Conservation (phyloP, 2,888 invertebrate genomes). For the Eupithecia pulchellata region DNA sequence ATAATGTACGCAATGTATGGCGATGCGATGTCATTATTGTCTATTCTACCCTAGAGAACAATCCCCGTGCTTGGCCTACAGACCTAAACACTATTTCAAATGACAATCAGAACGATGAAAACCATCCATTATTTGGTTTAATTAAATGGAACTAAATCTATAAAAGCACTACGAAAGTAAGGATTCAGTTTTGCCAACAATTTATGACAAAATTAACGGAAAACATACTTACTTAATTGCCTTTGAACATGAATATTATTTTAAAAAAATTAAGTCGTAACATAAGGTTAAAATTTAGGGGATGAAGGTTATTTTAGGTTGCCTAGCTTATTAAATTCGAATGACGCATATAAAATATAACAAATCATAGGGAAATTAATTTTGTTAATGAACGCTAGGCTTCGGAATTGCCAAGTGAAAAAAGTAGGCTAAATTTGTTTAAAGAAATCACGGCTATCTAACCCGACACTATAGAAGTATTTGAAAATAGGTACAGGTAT, state of each 20-base stretch:
- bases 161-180: slow-evolving; percentile 43
- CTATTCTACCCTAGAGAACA: no score
- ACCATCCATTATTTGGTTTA: slow-evolving; percentile 72
- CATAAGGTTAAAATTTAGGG: neutral
- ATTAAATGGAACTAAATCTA: slow-evolving; percentile 53
- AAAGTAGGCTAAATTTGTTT: slow-evolving; percentile 25
- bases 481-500: slow-evolving; percentile 76
- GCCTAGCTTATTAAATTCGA: slow-evolving; percentile 6
- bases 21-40: no score
- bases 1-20: no score
- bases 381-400: neutral
- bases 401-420: neutral
- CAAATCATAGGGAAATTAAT: neutral
- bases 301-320: neutral
- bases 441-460: slow-evolving; percentile 16
- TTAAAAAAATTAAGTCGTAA: neutral
- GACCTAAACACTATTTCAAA: slow-evolving; percentile 62
- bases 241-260: slow-evolving; percentile 7
- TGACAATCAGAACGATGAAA: slow-evolving; percentile 56
- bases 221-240: neutral
- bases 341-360: slow-evolving; percentile 5
- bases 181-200: slow-evolving; percentile 20
- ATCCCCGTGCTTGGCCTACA: no score
- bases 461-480: slow-evolving; percentile 34
- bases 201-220: neutral